Percentiles rank a stretch among this genome's conserved stretches.
Conservation (phyloP, 2,888 invertebrate genomes). For the Philaethria dido region DNA sequence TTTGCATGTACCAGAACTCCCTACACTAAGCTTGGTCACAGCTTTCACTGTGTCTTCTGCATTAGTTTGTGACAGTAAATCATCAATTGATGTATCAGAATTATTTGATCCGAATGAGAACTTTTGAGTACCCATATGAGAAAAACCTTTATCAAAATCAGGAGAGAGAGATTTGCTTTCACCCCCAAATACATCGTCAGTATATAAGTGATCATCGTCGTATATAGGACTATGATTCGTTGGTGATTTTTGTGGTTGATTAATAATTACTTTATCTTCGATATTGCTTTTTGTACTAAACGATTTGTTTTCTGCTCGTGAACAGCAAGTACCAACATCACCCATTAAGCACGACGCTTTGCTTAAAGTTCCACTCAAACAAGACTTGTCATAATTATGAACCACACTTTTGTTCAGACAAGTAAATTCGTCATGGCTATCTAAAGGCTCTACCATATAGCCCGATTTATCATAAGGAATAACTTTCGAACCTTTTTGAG, state of each 20-base stretch:
- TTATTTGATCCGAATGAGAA: slow-evolving; percentile 85
- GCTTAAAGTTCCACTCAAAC: slow-evolving; percentile 75
- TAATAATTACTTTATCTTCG: slow-evolving; percentile 84
- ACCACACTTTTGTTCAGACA: slow-evolving; percentile 72
- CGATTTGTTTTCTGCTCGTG: slow-evolving; percentile 70
- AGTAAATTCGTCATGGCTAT: slow-evolving; percentile 67
- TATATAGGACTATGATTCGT: slow-evolving; percentile 84
- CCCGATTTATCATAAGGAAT: slow-evolving; percentile 79
- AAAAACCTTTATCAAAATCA: slow-evolving; percentile 79
- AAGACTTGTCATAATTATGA: slow-evolving; percentile 77
- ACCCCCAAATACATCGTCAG: slow-evolving; percentile 85
- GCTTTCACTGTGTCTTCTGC: slow-evolving; percentile 83
- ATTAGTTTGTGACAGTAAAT: slow-evolving; percentile 83
- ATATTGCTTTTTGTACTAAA: slow-evolving; percentile 65
- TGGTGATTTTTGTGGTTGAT: slow-evolving; percentile 85
- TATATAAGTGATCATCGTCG: slow-evolving; percentile 84
- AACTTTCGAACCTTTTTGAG: slow-evolving; percentile 63
- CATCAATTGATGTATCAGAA: slow-evolving; percentile 86
- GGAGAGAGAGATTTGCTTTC: slow-evolving; percentile 85
- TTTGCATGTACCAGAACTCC: slow-evolving; percentile 81
- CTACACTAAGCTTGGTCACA: slow-evolving; percentile 76
- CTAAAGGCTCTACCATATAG: slow-evolving; percentile 80
- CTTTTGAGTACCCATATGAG: slow-evolving; percentile 71
- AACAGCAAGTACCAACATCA: slow-evolving; percentile 75
- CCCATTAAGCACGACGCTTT: slow-evolving; percentile 77